phyloP scores from a whole-genome alignment of 2,113 vertebrate species.

The Uria aalge region DNA sequence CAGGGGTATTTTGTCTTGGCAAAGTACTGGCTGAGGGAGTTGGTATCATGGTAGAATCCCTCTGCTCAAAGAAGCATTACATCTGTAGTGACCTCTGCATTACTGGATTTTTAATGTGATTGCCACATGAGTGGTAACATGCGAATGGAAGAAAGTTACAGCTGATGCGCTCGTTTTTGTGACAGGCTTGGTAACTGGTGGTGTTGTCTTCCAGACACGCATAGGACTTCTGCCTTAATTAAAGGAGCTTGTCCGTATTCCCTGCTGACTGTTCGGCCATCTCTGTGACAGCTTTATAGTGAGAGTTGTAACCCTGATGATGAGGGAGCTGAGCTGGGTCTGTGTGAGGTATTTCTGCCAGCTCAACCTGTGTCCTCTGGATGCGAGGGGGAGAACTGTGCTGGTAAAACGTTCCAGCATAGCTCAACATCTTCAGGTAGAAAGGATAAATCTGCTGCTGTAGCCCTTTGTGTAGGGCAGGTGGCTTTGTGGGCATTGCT shows the following conservation, averaged over 20 bases:
- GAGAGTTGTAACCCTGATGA: too few species aligned
- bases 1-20: neutral
- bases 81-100: accelerated
- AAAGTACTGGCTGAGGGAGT: neutral
- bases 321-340: neutral
- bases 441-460: neutral
- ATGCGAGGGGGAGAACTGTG: neutral
- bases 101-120: accelerated
- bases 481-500: too few species aligned
- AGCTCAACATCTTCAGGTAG: accelerated
- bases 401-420: neutral
- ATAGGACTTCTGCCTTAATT: neutral
- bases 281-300: neutral
- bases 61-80: accelerated
- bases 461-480: accelerated
- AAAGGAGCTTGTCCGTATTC: neutral
- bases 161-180: accelerated
- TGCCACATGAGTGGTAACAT: too few species aligned
- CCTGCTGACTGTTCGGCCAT: neutral
- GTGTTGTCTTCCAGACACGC: neutral
- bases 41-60: accelerated
- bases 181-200: too few species aligned
- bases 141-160: neutral
- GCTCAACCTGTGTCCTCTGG: accelerated
- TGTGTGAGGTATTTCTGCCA: neutral